Evolutionary conservation across 2,113 vertebrate species (phyloP), one percentile per base, ranked within the genome.

Genomic region (Chaenogobius annularis): DNA sequence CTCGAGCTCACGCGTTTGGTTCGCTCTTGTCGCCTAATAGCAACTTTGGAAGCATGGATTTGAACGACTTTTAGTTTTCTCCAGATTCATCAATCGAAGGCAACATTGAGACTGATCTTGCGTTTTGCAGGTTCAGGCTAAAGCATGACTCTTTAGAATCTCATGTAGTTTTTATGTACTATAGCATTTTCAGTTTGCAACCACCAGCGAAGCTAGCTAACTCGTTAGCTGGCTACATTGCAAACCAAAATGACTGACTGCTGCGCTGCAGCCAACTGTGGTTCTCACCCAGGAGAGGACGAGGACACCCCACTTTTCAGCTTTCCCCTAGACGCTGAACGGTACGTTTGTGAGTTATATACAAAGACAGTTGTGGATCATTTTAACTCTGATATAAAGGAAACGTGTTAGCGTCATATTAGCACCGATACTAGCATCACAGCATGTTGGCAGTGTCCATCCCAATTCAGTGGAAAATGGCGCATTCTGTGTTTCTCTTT

Each of bases 241-340:
- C 87, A 82, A 88, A 89, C 87, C 91, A 93, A 94, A 87, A 96
- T 96, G 95, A 95, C 93, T 87, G 94, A 96, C 83, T 93, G 94
- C 93, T 97, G 97, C 86, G 96, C 96, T 70, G 96, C 96, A 85
- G 93, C 94, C 72, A 95, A 95, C 82, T 98, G 97, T 92, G 96
- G 93, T 80, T 92, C 81, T 20, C 74, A 82, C 35, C 82, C 22
- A 72, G 85, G 89, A 82, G 93, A 88, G 70, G 87, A 93, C 72
- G 94, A 91, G n/a, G 84, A 90, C 68, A 88, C 88, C 74, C 87
- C 92, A 48, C 94, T 96, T 80, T 95, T 96, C 88, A 93, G 90
- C 65, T 95, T 96, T 26, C 94, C 93, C 0, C 62, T 90, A 77
- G 94, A 94, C 19, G 91, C 92, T 6, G 87, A 88, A 75, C 90